Percentiles rank a stretch among this genome's conserved stretches.
phyloP scores from a whole-genome alignment of 2,797 vertebrate species.

The Brotogeris chrysoptera region DNA sequence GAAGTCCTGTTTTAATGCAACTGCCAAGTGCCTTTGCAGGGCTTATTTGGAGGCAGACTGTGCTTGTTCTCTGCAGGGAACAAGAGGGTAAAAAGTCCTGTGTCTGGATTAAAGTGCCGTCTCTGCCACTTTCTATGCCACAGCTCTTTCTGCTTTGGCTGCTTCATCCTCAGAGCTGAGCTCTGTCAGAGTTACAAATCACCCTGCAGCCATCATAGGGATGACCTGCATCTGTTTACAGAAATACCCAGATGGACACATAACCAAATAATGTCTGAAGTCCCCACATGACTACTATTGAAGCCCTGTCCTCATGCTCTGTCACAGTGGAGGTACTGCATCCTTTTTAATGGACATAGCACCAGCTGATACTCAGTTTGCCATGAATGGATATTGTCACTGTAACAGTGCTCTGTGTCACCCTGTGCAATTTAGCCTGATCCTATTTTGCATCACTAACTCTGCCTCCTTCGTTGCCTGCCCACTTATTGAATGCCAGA shows the following conservation, averaged over 20 bases:
- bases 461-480: neutral
- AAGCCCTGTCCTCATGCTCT: neutral
- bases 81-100: neutral
- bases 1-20: neutral
- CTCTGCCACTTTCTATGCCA: neutral
- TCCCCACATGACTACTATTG: neutral
- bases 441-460: neutral
- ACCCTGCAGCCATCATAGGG: rapidly evolving
- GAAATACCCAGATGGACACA: neutral
- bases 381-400: rapidly evolving
- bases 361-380: neutral
- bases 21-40: neutral
- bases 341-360: neutral
- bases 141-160: neutral
- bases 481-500: neutral
- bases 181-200: neutral
- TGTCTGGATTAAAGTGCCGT: neutral
- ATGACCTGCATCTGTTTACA: neutral
- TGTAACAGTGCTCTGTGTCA: neutral
- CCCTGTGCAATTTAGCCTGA: neutral
- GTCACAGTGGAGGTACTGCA: rapidly evolving
- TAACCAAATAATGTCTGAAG: neutral
- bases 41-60: neutral
- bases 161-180: neutral
- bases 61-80: neutral